Conservation (phyloP, 2,888 invertebrate species). For the Pristionchus arcanus region DNA sequence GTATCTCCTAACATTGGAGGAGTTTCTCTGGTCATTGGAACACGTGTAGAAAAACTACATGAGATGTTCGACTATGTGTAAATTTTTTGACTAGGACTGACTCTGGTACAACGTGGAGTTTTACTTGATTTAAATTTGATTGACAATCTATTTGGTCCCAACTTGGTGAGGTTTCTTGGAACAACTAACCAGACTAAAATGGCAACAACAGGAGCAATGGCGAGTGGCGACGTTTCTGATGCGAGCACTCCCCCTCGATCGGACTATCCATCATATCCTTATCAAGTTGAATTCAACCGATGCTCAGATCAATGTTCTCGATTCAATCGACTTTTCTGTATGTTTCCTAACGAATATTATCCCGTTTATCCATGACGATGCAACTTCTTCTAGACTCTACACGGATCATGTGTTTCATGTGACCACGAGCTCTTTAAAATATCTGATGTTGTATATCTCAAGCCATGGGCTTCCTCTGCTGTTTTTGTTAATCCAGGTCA, state of each 20-base stretch:
- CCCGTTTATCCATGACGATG: background rate
- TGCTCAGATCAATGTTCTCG: conserved; percentile 25
- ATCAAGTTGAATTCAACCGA: conserved; percentile 12
- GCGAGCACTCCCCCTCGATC: conserved; percentile 19
- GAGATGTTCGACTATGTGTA: too few species aligned
- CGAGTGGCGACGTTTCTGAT: background rate
- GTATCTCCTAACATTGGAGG: background rate
- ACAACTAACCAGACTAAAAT: too few species aligned
- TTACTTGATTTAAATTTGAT: too few species aligned
- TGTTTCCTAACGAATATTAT: background rate
- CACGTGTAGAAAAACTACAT: too few species aligned
- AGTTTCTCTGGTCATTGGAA: too few species aligned
- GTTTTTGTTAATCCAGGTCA: conserved; percentile 44
- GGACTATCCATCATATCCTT: background rate
- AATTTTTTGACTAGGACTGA: too few species aligned
- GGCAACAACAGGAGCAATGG: background rate
- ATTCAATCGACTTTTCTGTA: conserved; percentile 20
- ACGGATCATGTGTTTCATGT: background rate
- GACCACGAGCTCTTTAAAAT: background rate
- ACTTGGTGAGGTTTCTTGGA: too few species aligned
- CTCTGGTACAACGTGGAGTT: too few species aligned
- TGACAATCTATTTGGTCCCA: too few species aligned
- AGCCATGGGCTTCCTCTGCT: conserved; percentile 3
- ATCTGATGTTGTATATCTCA: conserved; percentile 9
- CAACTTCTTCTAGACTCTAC: background rate